Evolutionary conservation across 2,888 invertebrate species (phyloP).

Genomic region (Hirudinaria manillensis): DNA sequence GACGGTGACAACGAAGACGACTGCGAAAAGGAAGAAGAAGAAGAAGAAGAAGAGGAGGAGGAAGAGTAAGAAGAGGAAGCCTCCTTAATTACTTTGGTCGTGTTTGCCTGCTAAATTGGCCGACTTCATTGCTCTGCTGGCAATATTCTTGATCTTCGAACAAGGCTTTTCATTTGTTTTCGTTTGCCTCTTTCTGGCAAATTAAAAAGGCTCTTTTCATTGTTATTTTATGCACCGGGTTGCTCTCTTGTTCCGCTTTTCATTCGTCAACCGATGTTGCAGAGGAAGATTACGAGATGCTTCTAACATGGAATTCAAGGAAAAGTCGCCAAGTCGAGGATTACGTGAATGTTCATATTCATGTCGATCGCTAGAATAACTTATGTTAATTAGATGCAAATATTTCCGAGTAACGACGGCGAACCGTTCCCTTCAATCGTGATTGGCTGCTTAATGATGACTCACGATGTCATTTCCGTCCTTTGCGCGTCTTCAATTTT

Average conservation of each 20-base stretch:
- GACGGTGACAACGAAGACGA: background rate
- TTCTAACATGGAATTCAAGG: too few species aligned
- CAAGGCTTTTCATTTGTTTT: slow-evolving; percentile 17
- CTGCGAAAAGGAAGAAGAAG: background rate
- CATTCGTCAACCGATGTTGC: too few species aligned
- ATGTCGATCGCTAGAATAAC: too few species aligned
- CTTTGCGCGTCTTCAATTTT: too few species aligned
- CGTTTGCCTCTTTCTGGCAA: background rate
- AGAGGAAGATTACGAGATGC: too few species aligned
- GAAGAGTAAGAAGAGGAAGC: background rate
- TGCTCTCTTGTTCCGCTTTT: background rate
- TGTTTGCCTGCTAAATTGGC: slow-evolving; percentile 18
- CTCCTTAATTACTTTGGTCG: slow-evolving; percentile 4
- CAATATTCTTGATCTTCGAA: slow-evolving; percentile 16
- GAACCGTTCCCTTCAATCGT: too few species aligned
- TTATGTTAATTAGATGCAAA: too few species aligned
- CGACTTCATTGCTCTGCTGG: slow-evolving; percentile 12
- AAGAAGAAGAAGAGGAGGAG: background rate
- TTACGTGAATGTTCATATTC: too few species aligned
- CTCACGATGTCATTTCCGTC: too few species aligned
- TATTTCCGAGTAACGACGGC: too few species aligned
- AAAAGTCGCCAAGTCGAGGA: too few species aligned
- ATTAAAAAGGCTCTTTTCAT: slow-evolving; percentile 5
- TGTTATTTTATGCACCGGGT: background rate
- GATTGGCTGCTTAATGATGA: too few species aligned